Evolutionary conservation across 2,888 invertebrate genomes (phyloP).

Genomic region (Ellobium chinense): DNA sequence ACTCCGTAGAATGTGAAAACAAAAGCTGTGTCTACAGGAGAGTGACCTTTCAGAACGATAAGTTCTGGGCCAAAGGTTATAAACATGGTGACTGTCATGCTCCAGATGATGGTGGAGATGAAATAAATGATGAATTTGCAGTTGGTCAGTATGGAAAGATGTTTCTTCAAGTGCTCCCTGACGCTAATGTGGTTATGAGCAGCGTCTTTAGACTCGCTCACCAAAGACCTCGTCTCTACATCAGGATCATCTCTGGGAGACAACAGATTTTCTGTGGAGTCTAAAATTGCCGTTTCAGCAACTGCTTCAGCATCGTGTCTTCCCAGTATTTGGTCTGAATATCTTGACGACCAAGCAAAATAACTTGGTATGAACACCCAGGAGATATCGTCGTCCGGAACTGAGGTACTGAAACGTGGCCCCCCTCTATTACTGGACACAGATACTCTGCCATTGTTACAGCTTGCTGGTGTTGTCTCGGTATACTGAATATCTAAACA

Average conservation of each 20-base stretch:
- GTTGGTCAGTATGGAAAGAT: slow-evolving; percentile 48
- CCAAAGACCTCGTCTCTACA: not conserved
- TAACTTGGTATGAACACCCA: slow-evolving; percentile 14
- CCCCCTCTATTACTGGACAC: not conserved
- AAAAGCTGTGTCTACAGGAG: slow-evolving; percentile 56
- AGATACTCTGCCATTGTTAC: too few species aligned
- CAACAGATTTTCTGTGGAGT: not conserved
- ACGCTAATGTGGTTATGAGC: not conserved
- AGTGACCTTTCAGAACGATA: slow-evolving; percentile 56
- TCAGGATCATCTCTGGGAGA: not conserved
- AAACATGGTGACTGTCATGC: slow-evolving; percentile 58
- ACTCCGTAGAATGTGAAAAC: slow-evolving; percentile 59
- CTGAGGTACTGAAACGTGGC: not conserved
- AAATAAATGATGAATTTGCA: slow-evolving; percentile 65
- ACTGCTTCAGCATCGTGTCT: not conserved
- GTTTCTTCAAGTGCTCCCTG: slow-evolving; percentile 30
- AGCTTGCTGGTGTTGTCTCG: too few species aligned
- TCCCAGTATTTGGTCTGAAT: not conserved
- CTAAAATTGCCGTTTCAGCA: slow-evolving; percentile 16
- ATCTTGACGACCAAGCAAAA: not conserved
- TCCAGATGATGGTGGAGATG: slow-evolving; percentile 68
- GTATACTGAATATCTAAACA: not conserved
- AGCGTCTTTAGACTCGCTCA: not conserved
- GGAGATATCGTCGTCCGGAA: slow-evolving; percentile 33
- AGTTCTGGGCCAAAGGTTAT: slow-evolving; percentile 64